These are phyloP conservation scores for Pocota personata DNA, from an alignment of 2,888 invertebrate species.

Conservation along the genomic window DNA sequence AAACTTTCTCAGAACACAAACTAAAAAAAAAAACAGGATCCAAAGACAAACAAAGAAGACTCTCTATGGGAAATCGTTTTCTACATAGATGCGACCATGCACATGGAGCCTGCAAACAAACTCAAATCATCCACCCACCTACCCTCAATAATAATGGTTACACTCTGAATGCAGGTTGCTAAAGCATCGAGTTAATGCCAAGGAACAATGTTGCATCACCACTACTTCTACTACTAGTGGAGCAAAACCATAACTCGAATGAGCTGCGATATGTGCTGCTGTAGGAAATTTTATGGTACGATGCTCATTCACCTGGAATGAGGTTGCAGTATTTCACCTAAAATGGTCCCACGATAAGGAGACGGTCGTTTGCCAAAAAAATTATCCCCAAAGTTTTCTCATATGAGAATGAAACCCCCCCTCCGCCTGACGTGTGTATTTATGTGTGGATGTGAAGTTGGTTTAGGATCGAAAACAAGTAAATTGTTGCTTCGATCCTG, in stretches of 20 bases:
- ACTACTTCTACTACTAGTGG: constrained; percentile 1
- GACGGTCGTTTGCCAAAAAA: constrained; percentile 69
- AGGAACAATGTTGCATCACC: constrained; percentile 66
- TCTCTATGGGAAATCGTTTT: background rate
- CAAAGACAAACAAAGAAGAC: constrained; percentile 53
- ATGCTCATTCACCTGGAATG: constrained; percentile 70
- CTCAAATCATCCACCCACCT: constrained; percentile 4
- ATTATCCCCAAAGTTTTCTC: constrained; percentile 29
- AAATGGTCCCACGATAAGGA: constrained; percentile 69
- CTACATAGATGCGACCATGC: constrained; percentile 23
- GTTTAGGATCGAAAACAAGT: constrained; percentile 35
- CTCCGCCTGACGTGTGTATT: constrained; percentile 32
- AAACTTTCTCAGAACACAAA: constrained; percentile 49
- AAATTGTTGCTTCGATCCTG: constrained; percentile 64
- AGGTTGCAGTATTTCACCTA: constrained; percentile 69
- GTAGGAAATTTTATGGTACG: constrained; percentile 62
- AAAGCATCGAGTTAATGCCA: constrained; percentile 37
- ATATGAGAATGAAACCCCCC: constrained; percentile 41
- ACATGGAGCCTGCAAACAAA: constrained; percentile 29
- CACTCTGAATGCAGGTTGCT: constrained; percentile 33
- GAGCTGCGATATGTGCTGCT: constrained; percentile 38
- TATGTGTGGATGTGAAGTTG: constrained; percentile 27
- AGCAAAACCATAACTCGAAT: constrained; percentile 38
- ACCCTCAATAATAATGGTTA: constrained; percentile 38
- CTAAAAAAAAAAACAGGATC: constrained; percentile 12